These are phyloP conservation scores for Procambarus clarkii DNA, from an alignment of 1,140 invertebrate species.

Conservation along the genomic window DNA sequence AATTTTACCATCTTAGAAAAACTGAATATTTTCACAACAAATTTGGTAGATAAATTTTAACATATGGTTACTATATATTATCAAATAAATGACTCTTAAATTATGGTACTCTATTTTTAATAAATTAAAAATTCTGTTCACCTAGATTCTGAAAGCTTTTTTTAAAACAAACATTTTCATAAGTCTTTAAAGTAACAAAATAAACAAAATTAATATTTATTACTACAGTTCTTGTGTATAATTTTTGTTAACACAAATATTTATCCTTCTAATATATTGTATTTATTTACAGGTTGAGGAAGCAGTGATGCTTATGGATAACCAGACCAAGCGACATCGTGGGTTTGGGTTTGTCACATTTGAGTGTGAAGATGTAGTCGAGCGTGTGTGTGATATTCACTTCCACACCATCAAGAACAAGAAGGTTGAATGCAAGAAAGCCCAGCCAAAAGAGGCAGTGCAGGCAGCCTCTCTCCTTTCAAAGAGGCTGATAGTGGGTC, in stretches of 20 bases:
- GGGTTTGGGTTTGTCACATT: constrained; percentile 95
- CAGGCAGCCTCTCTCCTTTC: constrained; percentile 82
- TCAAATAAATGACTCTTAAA: too few relatives aligned
- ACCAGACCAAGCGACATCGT: constrained; percentile 92
- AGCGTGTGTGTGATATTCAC: constrained; percentile 93
- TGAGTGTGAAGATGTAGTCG: constrained; percentile 91
- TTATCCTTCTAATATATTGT: neutral
- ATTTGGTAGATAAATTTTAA: too few relatives aligned
- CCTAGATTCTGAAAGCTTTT: too few relatives aligned
- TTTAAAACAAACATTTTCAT: too few relatives aligned
- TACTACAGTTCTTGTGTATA: neutral
- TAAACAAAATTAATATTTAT: too few relatives aligned
- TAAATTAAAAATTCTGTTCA: too few relatives aligned
- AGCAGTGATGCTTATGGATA: constrained; percentile 95
- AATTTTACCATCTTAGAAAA: too few relatives aligned
- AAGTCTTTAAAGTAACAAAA: too few relatives aligned
- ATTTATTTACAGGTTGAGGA: constrained; percentile 80
- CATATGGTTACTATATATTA: too few relatives aligned
- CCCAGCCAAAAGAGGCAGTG: constrained; percentile 93
- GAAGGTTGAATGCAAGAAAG: constrained; percentile 94
- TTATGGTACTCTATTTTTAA: too few relatives aligned
- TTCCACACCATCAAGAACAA: constrained; percentile 96
- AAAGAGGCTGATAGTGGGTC: constrained; percentile 82
- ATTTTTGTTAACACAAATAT: too few relatives aligned
- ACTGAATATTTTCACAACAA: too few relatives aligned